Conservation (phyloP, 2,888 invertebrate genomes). For the Malacosoma neustria region DNA sequence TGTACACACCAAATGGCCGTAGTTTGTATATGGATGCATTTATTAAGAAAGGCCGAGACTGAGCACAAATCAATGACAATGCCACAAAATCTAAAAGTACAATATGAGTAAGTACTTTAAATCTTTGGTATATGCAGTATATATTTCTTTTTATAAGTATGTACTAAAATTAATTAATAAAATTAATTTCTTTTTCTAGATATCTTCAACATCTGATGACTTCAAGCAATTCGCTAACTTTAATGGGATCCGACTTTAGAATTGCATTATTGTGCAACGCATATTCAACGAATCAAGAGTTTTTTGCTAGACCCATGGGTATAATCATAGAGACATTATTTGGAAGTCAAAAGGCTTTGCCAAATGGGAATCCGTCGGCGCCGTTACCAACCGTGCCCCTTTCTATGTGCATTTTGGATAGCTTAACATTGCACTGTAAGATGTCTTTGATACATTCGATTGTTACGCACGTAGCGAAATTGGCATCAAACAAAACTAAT, state of each 20-base stretch:
- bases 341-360: conserved; percentile 77
- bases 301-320: conserved; percentile 93
- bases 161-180: too few species aligned
- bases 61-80: conserved; percentile 89
- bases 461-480: conserved; percentile 91
- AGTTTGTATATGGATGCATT: conserved; percentile 97
- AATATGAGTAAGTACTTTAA: conserved; percentile 81
- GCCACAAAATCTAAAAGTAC: conserved; percentile 86
- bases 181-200: conserved; percentile 49
- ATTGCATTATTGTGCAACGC: conserved; percentile 96
- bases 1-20: conserved; percentile 95
- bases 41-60: conserved; percentile 93
- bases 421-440: conserved; percentile 95
- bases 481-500: conserved; percentile 89
- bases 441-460: conserved; percentile 90
- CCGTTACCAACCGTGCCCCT: conserved; percentile 87
- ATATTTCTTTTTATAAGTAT: too few species aligned
- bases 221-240: conserved; percentile 79
- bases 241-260: conserved; percentile 91
- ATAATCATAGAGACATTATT: conserved; percentile 91
- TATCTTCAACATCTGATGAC: conserved; percentile 90
- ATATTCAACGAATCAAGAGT: conserved; percentile 94
- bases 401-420: conserved; percentile 94
- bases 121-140: too few species aligned
- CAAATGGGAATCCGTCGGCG: conserved; percentile 66